Evolutionary conservation across 2,113 vertebrate species (phyloP).

Genomic region (Hippocampus comes): DNA sequence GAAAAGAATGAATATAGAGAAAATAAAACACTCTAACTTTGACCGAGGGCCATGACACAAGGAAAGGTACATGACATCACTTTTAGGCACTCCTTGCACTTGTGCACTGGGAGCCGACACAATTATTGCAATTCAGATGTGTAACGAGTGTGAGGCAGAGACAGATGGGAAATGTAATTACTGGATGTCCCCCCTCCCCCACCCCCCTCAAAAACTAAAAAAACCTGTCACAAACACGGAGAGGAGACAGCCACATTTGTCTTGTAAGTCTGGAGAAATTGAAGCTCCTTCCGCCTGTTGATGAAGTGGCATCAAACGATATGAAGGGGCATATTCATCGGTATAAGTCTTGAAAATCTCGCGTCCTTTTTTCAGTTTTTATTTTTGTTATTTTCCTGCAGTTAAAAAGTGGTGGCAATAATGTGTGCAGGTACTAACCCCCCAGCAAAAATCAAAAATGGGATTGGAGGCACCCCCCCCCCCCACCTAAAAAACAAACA

Average conservation of each 20-base stretch:
- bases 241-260: conserved; percentile 61
- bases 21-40: not conserved
- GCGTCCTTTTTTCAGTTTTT: no score
- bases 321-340: no score
- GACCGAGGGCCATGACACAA: not conserved
- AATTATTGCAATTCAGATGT: conserved; percentile 68
- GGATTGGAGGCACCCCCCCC: not conserved
- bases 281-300: conserved; percentile 26
- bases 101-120: conserved; percentile 58
- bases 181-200: conserved; percentile 33
- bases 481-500: no score
- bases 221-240: conserved; percentile 55
- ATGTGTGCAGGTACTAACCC: not conserved
- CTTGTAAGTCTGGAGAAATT: conserved; percentile 56
- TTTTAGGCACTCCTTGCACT: conserved; percentile 26
- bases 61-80: conserved; percentile 17
- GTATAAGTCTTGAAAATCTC: no score
- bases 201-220: conserved; percentile 22
- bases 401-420: not conserved
- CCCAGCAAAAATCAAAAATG: not conserved
- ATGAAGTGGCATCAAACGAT: no score
- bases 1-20: not conserved
- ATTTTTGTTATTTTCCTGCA: no score
- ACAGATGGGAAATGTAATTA: conserved; percentile 71
- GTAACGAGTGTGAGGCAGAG: conserved; percentile 50